Conservation (phyloP, 1,140 invertebrate genomes). For the Drosophila lacteicornis region DNA sequence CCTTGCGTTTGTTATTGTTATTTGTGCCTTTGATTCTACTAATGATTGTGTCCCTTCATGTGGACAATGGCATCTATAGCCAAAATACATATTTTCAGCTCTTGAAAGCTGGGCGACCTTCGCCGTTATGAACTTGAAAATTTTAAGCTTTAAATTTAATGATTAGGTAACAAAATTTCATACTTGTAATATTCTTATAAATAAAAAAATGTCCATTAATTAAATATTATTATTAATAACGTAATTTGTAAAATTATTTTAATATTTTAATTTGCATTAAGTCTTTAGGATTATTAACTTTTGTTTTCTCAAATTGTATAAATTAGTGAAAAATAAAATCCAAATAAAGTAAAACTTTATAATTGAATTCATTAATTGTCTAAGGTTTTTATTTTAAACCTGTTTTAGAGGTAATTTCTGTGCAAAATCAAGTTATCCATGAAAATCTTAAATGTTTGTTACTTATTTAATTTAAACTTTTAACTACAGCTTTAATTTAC, state of each 20-base stretch:
- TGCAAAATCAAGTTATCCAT: no score
- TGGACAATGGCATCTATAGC: slow-evolving; percentile 42
- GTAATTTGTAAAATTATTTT: not conserved
- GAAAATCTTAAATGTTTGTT: not conserved
- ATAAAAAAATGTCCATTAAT: not conserved
- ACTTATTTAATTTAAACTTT: not conserved
- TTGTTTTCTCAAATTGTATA: no score
- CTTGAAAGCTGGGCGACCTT: slow-evolving; percentile 19
- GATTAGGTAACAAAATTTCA: not conserved
- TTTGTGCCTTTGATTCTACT: slow-evolving; percentile 9
- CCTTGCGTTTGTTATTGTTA: slow-evolving; percentile 43
- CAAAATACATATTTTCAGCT: slow-evolving; percentile 5
- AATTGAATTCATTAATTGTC: no score
- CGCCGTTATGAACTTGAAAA: not conserved
- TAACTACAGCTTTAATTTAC: not conserved
- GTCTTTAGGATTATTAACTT: no score
- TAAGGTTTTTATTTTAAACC: no score
- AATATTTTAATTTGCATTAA: not conserved
- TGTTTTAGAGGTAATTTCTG: no score
- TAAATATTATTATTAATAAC: not conserved
- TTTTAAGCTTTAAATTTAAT: no score
- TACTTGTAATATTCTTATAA: not conserved
- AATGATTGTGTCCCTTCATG: slow-evolving; percentile 58
- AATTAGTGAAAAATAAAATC: no score
- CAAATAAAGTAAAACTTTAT: no score